phyloP scores from a whole-genome alignment of 2,113 vertebrate genomes.

The Polypterus senegalus region DNA sequence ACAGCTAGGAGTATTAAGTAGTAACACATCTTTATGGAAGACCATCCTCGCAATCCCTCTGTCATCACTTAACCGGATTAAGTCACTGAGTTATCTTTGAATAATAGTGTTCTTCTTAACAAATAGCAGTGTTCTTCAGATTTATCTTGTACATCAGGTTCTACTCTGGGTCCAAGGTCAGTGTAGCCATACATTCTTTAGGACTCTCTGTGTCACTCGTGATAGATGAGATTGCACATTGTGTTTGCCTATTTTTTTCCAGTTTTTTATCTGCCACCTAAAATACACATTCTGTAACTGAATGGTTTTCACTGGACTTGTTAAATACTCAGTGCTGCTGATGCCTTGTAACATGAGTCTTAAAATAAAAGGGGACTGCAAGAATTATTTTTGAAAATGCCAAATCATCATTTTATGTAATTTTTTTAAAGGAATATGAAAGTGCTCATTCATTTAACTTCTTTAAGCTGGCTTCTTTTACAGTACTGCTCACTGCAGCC shows the following conservation, averaged over 20 bases:
- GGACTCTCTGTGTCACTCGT: constrained; percentile 29
- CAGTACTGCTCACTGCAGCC: too few species aligned
- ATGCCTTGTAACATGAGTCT: too few species aligned
- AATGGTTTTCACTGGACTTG: too few species aligned
- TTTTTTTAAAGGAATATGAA: too few species aligned
- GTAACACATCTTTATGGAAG: constrained; percentile 6
- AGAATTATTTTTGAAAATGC: too few species aligned
- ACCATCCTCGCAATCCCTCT: constrained; percentile 6
- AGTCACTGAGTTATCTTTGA: constrained; percentile 21
- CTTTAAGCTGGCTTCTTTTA: too few species aligned
- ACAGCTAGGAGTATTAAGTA: constrained; percentile 1
- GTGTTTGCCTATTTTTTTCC: constrained; percentile 20
- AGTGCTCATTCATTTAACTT: too few species aligned
- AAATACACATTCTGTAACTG: constrained; percentile 7
- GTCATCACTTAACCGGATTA: constrained; percentile 26
- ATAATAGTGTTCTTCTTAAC: constrained; percentile 23
- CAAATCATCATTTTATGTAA: too few species aligned
- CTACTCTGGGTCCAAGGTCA: constrained; percentile 35
- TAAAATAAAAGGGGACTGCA: too few species aligned
- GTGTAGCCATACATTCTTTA: constrained; percentile 37
- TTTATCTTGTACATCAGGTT: constrained; percentile 40
- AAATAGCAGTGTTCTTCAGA: constrained; percentile 26
- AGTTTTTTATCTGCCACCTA: constrained; percentile 22
- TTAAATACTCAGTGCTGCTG: too few species aligned
- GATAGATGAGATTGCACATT: constrained; percentile 34